phyloP scores from a whole-genome alignment of 2,797 vertebrate species.

The Aldrovandia affinis region DNA sequence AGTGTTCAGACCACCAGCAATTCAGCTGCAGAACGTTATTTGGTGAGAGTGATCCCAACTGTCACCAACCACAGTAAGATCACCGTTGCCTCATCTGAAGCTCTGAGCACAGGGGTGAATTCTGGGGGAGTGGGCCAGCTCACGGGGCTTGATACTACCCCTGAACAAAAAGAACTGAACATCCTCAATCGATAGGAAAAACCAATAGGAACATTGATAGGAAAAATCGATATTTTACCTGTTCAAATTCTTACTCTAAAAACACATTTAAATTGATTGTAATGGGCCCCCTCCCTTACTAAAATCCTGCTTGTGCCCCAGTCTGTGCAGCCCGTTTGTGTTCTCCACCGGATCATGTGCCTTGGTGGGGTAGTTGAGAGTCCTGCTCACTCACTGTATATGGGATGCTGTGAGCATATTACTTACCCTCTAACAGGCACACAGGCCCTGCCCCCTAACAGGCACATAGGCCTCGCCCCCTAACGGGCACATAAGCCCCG shows the following conservation, averaged over 20 bases:
- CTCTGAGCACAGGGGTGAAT: background rate
- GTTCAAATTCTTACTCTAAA: background rate
- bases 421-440: background rate
- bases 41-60: constrained; percentile 35
- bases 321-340: too few species aligned
- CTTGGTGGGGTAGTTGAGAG: too few species aligned
- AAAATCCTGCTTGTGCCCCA: too few species aligned
- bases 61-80: constrained; percentile 76
- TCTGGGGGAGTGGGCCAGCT: constrained; percentile 4
- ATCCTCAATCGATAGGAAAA: too few species aligned
- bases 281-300: too few species aligned
- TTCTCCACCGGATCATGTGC: too few species aligned
- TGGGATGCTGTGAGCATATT: background rate
- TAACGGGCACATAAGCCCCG: background rate
- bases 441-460: background rate
- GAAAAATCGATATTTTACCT: background rate
- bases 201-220: too few species aligned
- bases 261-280: too few species aligned
- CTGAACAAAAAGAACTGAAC: too few species aligned
- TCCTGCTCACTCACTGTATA: background rate
- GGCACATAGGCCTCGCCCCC: background rate
- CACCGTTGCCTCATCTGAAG: constrained; percentile 63
- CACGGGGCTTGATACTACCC: too few species aligned
- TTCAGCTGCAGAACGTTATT: constrained; percentile 57
- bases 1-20: constrained; percentile 59